Evolutionary conservation across 2,113 vertebrate genomes (phyloP), one percentile per base, ranked within the genome.

Genomic region (Plectropomus leopardus): DNA sequence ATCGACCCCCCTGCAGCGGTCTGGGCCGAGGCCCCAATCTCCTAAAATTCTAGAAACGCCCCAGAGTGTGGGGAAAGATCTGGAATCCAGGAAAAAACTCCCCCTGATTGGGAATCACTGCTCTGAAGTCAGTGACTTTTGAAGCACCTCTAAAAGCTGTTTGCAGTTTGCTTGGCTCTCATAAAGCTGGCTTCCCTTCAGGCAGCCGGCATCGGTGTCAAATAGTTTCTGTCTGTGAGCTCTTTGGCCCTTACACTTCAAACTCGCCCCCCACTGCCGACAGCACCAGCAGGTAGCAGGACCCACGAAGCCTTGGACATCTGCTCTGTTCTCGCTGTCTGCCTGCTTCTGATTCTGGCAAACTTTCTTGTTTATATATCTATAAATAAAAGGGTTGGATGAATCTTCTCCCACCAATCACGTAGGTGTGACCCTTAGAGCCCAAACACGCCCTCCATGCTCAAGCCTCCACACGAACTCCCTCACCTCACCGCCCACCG

Each of bases 211-310:
- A 24, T 74, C 5, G 1, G 44, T 78, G 83, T 89, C 80, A 91
- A 73, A 84, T 74, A 67, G 58, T 86, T 77, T 78, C 54, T 77
- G 11, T 61, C 54, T 70, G 59, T 72, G 50, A 69, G 77, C 48
- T 82, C 73, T 72, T 57, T 86, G 77, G 70, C 67, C 84, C 65
- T 63, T 7, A n/a, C 42, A 44, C 78, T 78, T 86, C 72, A 85
- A 75, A 86, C 60, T 57, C 0, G 66, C 79, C 77, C 67, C 89
- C 82, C 21, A 42, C 85, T 76, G 77, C 60, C 70, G 80, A 74
- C 74, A 69, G 80, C 3, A 9, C 74, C 89, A 78, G 85, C 87
- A 84, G 86, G 88, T 75, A 71, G 76, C 61, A 24, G 50, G 70
- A 82, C 72, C 72, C 64, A 61, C 14, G 63, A 32, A 77, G 78